A percentile compares a stretch with the other conserved stretches of the same genome.
These are phyloP conservation scores for Sesamia inferens DNA, from an alignment of 2,888 invertebrate genomes.

Conservation along the genomic window DNA sequence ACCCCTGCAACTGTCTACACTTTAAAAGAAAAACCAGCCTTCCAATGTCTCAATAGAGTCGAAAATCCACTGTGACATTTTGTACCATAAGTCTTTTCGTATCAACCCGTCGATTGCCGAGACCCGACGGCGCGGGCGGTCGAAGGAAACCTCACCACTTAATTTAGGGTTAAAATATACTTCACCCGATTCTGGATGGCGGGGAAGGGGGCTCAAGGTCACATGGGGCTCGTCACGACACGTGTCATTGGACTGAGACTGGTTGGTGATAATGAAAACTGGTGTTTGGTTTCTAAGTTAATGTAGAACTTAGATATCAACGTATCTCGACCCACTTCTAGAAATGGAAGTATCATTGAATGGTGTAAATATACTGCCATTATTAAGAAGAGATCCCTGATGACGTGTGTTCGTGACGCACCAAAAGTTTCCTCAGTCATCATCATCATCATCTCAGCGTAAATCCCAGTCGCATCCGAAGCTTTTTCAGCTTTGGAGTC, in stretches of 20 bases:
- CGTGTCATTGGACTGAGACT: constrained; percentile 52
- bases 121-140: constrained; percentile 83
- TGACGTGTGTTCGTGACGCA: background rate
- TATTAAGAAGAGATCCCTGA: background rate
- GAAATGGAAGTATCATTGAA: background rate
- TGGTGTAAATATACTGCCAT: background rate
- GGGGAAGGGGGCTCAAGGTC: constrained; percentile 77
- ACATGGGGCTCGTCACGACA: constrained; percentile 64
- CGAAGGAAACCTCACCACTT: constrained; percentile 79
- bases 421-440: too few species aligned
- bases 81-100: constrained; percentile 62
- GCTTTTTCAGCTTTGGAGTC: too few species aligned
- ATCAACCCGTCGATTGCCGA: constrained; percentile 52
- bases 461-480: too few species aligned
- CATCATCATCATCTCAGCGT: too few species aligned
- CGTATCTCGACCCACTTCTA: background rate
- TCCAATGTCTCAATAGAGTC: constrained; percentile 36
- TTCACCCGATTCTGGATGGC: constrained; percentile 73
- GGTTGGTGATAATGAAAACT: constrained; percentile 3
- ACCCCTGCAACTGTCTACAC: constrained; percentile 69
- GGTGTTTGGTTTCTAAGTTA: background rate
- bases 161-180: constrained; percentile 85
- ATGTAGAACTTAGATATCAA: background rate
- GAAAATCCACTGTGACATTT: constrained; percentile 17
- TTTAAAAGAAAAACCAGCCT: constrained; percentile 41